A percentile compares a stretch with the other conserved stretches of the same genome.
Conservation (phyloP, 2,797 vertebrate genomes). For the Morus bassanus region DNA sequence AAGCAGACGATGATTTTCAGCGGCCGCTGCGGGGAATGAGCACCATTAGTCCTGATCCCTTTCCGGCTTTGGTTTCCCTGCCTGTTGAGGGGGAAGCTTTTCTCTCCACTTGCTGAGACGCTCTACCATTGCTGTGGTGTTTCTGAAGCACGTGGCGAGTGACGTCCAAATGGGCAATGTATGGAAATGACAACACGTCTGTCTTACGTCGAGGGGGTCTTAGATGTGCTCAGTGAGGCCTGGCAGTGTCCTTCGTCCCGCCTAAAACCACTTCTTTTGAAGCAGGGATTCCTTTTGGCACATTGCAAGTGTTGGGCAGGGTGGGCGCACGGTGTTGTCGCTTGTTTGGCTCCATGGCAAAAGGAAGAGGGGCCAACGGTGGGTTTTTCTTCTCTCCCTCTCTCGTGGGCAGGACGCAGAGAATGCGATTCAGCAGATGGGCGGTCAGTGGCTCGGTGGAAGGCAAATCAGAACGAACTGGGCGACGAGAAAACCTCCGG, state of each 20-base stretch:
- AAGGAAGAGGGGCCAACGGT: not conserved
- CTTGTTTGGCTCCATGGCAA: fast-evolving
- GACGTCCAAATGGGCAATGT: fast-evolving
- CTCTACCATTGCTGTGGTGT: fast-evolving
- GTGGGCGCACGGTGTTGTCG: fast-evolving
- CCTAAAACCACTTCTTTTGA: not conserved
- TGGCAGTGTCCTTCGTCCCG: fast-evolving
- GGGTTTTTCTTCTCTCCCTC: not conserved
- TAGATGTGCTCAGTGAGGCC: fast-evolving
- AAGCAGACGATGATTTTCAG: not conserved
- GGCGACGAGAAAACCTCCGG: constrained; percentile 97
- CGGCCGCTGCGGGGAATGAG: too few relatives aligned
- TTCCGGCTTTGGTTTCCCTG: not conserved
- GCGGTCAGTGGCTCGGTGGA: constrained; percentile 96
- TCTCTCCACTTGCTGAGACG: fast-evolving
- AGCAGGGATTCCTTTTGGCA: not conserved
- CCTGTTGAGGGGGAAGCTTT: too few relatives aligned
- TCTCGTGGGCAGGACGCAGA: constrained; percentile 86
- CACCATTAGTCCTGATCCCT: fast-evolving
- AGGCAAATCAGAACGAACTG: constrained; percentile 98
- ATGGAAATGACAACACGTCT: fast-evolving
- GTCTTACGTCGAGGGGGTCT: fast-evolving
- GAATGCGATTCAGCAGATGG: constrained; percentile 98
- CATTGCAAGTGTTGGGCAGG: fast-evolving
- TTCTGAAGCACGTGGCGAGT: not conserved